Base-by-base conservation (phyloP, 2,888 invertebrate species). In the Metellina segmentata region DNA sequence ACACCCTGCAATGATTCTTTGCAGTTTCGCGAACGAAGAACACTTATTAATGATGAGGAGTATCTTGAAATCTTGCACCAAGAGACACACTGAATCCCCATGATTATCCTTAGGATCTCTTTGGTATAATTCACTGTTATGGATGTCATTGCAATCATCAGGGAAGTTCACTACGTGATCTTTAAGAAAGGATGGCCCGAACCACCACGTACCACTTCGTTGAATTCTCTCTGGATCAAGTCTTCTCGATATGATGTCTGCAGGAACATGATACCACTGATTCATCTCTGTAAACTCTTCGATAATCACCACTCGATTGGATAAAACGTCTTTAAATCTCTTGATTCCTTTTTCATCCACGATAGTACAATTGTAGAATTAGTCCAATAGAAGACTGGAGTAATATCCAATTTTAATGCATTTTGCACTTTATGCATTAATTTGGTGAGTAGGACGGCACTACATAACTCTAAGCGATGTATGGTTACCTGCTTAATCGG, bases 231-330 rank as follows among this genome's bases (percentile, higher is more conserved):
- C n/a, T n/a, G n/a, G n/a, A n/a, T n/a, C n/a, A n/a, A n/a, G n/a
- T n/a, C n/a, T n/a, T n/a, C n/a, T 49, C 0, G 94, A 94, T 0
- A 94, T 94, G 48, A 94, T 88, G 75, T 94, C 94, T 0, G 94
- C 94, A 93, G 0, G 89, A 87, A 94, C 93, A 88, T 94, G 94
- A 77, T 90, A 61, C 94, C 94, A 94, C 11, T 93, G 78, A 0
- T 92, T 81, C 19, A 81, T 72, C 11, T 90, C 34, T 7, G 93
- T 79, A 2, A 79, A 77, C 6, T 92, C 75, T 61, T 93, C 92
- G 4, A 94, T 94, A 82, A 92, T 70, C 7, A 92, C 52, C 1
- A 94, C 93, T 69, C 94, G 53, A 81, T 94, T 94, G 0, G 93
- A 89, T 0, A 94, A 93, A 93, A 93, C 94, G 93, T 93, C 72